Conservation (phyloP, 53 echinoderm and acorn worm species). For the Holothuria scabra region DNA sequence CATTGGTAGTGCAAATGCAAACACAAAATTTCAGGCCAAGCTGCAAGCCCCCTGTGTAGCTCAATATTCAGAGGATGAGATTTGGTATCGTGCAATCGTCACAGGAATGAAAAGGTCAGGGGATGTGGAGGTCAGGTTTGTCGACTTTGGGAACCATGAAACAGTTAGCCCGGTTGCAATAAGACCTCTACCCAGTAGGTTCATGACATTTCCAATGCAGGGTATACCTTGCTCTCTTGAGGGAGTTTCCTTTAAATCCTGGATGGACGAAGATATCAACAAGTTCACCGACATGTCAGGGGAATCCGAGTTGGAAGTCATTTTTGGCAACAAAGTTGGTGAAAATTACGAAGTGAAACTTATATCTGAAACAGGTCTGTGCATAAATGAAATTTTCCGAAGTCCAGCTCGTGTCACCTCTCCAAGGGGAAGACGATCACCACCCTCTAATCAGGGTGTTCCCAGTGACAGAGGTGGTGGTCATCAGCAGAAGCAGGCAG, state of each 20-base stretch:
- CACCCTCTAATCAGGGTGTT: neutral
- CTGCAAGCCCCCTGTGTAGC: slow-evolving; percentile 71
- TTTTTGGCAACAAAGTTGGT: slow-evolving; percentile 44
- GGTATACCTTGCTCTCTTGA: slow-evolving; percentile 77
- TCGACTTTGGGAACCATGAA: slow-evolving; percentile 95
- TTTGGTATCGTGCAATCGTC: slow-evolving; percentile 83
- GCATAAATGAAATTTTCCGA: slow-evolving; percentile 28
- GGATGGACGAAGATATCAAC: slow-evolving; percentile 43
- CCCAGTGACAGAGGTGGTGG: neutral
- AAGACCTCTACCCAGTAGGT: slow-evolving; percentile 60
- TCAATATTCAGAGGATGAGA: slow-evolving; percentile 75
- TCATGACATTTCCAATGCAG: slow-evolving; percentile 77
- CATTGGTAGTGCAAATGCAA: neutral
- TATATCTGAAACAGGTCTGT: slow-evolving; percentile 9
- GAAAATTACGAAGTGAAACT: slow-evolving; percentile 46
- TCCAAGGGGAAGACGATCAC: neutral
- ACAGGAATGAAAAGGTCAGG: slow-evolving; percentile 55
- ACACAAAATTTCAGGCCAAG: slow-evolving; percentile 45
- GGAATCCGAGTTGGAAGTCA: slow-evolving; percentile 36
- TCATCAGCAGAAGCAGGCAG: neutral
- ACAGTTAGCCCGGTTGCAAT: slow-evolving; percentile 61
- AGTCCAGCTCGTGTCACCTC: neutral
- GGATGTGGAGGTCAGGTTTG: slow-evolving; percentile 72
- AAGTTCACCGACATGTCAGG: slow-evolving; percentile 43
- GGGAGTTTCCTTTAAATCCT: slow-evolving; percentile 58